Evolutionary conservation across 2,797 vertebrate genomes (phyloP).

Genomic region (Taeniopygia guttata): DNA sequence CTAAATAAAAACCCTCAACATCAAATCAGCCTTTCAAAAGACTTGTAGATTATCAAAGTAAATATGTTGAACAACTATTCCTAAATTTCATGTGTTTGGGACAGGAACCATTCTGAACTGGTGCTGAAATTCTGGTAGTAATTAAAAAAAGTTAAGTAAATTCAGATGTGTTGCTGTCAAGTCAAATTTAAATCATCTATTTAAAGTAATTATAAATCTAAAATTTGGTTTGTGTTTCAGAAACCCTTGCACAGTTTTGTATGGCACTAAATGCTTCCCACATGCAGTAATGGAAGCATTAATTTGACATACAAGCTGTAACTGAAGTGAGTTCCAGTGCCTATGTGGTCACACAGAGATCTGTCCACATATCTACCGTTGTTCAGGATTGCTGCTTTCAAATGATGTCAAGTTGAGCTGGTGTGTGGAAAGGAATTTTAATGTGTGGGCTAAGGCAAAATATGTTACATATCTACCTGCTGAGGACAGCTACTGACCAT

Average conservation of each 20-base stretch:
- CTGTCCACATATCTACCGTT: neutral
- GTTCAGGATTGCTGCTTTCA: neutral
- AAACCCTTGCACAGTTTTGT: neutral
- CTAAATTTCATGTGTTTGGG: neutral
- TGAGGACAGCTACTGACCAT: neutral
- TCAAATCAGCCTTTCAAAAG: neutral
- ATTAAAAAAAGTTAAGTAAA: neutral
- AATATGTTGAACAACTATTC: neutral
- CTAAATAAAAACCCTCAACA: neutral
- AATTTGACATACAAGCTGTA: neutral
- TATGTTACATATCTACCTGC: neutral
- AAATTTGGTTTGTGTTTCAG: constrained; percentile 11
- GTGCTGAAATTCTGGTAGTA: neutral
- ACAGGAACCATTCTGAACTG: neutral
- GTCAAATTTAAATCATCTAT: constrained; percentile 2
- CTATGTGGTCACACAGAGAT: neutral
- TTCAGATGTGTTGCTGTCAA: constrained; percentile 1
- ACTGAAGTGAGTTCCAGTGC: neutral
- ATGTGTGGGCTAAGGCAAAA: neutral
- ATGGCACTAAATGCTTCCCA: constrained; percentile 15
- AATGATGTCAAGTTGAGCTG: neutral
- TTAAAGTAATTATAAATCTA: neutral
- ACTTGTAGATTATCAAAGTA: neutral
- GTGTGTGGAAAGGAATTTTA: neutral
- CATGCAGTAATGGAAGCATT: neutral